Evolutionary conservation across 2,797 vertebrate genomes (phyloP).

Genomic region (Apogon hyalosoma): DNA sequence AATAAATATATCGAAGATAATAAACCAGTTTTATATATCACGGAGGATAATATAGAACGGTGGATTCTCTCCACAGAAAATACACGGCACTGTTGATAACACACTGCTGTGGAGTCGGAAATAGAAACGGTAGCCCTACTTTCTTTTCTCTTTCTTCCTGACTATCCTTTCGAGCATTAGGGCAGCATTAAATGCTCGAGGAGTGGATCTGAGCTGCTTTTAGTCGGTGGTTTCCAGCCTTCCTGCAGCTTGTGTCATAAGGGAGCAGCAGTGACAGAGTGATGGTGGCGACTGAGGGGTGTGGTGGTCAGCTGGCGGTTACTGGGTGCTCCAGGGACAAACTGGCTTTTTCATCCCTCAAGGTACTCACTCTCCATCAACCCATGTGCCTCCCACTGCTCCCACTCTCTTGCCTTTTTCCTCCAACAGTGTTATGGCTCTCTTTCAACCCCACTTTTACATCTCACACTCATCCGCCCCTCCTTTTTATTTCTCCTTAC

Average conservation of each 20-base stretch:
- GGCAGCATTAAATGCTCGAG: slow-evolving; percentile 34
- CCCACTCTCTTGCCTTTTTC: background rate
- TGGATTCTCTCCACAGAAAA: slow-evolving; percentile 12
- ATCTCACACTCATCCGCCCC: background rate
- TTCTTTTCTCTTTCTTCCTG: slow-evolving; percentile 2
- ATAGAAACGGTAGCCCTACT: slow-evolving; percentile 10
- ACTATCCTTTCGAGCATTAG: slow-evolving; percentile 31
- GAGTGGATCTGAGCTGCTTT: slow-evolving; percentile 42
- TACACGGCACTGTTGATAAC: slow-evolving; percentile 18
- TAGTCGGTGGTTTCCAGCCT: slow-evolving; percentile 46
- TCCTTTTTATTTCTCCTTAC: background rate
- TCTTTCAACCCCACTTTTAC: slow-evolving; percentile 33
- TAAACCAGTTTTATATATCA: background rate
- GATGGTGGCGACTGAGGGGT: slow-evolving; percentile 19
- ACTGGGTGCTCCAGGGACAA: slow-evolving; percentile 51
- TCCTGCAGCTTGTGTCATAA: slow-evolving; percentile 26
- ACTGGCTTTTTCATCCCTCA: slow-evolving; percentile 30
- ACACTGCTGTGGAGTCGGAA: slow-evolving; percentile 11
- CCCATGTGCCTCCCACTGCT: slow-evolving; percentile 12
- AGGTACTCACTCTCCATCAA: slow-evolving; percentile 34
- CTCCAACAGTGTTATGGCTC: slow-evolving; percentile 16
- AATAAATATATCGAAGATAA: too few species aligned
- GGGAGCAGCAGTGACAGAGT: slow-evolving; percentile 26
- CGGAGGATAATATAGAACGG: slow-evolving; percentile 1
- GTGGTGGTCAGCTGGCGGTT: slow-evolving; percentile 36